Conservation (phyloP, 2,888 invertebrate species). For the Stramonita haemastoma region DNA sequence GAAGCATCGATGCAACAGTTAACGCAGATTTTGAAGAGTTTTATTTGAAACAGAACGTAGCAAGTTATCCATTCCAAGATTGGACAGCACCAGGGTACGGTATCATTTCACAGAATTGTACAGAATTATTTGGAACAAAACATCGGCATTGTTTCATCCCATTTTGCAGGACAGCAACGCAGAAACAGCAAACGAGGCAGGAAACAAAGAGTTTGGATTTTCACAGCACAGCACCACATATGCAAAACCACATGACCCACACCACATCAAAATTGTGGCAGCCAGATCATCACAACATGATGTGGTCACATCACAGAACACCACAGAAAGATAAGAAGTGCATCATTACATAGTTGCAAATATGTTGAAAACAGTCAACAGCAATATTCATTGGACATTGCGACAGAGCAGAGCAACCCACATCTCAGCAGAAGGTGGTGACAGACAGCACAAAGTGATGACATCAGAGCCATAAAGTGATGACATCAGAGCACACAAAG, state of each 20-base stretch:
- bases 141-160: too few species aligned
- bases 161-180: too few species aligned
- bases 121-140: too few species aligned
- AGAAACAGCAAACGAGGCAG: too few species aligned
- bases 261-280: not conserved
- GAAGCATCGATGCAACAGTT: too few species aligned
- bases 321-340: not conserved
- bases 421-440: not conserved
- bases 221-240: not conserved
- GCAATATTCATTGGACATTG: not conserved
- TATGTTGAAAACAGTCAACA: not conserved
- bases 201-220: too few species aligned
- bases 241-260: not conserved
- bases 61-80: too few species aligned
- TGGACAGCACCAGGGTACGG: too few species aligned
- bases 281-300: not conserved
- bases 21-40: too few species aligned
- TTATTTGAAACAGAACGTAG: too few species aligned
- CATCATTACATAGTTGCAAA: not conserved
- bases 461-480: not conserved
- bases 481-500: not conserved
- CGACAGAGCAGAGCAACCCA: not conserved
- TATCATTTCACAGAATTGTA: too few species aligned
- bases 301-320: not conserved
- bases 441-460: not conserved